Evolutionary conservation across 2,888 invertebrate species (phyloP), one percentile per base, ranked within the genome.

Genomic region (Conistra vaccinii): DNA sequence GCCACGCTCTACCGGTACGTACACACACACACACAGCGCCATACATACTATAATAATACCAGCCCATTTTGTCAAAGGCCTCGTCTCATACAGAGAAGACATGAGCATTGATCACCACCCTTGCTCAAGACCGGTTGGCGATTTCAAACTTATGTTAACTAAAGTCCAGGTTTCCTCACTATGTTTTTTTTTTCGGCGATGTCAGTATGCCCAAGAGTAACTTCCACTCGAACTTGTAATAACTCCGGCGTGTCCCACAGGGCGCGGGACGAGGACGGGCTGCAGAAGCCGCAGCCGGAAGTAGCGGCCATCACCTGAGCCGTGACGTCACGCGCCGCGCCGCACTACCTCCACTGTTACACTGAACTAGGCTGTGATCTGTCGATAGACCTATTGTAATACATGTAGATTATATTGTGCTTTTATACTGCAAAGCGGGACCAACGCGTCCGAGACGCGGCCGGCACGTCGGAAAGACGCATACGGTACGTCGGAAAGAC

Each of bases 351-450:
- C 91, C 90, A 90, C 85, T 87, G 86, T 85, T 89, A 89, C 88
- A 88, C 88, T 91, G 88, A 93, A 94, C 93, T 92, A 93, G 96
- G 96, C 96, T 96, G 96, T 96, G 96, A 96, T 95, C 96, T 95
- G 93, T 94, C 93, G 87, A 93, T 93, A 94, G 90, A 92, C 91
- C 91, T 94, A 91, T 90, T 91, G 88, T 92, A 90, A 81, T 84
- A 80, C 76, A 73, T 80, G 63, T 87, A 82, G 90, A 89, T 79
- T 91, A 88, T 91, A 91, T 91, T 90, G 92, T 91, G 93, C 92
- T 93, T 92, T 90, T 91, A 87, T 91, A 93, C 89, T 84, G 90
- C 87, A 88, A 85, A 87, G 90, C 90, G 94, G 94, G 94, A 94
- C 94, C 94, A 94, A 94, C 80, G 89, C 87, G 86, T 72, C 86